Conservation (phyloP, 2,888 invertebrate genomes). For the Listrodromus nycthemerus region DNA sequence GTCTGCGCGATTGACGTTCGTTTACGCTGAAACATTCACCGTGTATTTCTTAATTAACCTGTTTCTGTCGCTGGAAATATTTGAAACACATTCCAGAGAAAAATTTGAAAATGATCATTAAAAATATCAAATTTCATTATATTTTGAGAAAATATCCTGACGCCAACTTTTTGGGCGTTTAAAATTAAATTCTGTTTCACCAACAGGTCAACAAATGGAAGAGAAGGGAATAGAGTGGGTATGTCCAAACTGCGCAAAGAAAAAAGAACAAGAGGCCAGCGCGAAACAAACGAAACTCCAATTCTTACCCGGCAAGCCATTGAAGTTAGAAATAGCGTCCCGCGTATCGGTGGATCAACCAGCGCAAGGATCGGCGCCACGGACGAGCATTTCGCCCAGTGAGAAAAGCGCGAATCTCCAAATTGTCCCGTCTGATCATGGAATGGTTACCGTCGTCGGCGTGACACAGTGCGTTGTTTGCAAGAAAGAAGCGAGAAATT, state of each 20-base stretch:
- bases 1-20: too few species aligned
- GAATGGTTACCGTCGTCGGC: slow-evolving; percentile 52
- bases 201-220: slow-evolving; percentile 92
- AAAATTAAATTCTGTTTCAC: neutral
- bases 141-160: neutral
- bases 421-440: slow-evolving; percentile 27
- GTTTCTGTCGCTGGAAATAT: too few species aligned
- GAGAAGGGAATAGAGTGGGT: slow-evolving; percentile 94
- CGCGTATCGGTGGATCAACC: slow-evolving; percentile 25
- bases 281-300: slow-evolving; percentile 51
- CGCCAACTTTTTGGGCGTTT: neutral
- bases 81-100: too few species aligned
- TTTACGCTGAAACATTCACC: too few species aligned
- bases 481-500: slow-evolving; percentile 90
- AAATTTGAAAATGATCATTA: too few species aligned
- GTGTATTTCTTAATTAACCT: too few species aligned
- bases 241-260: slow-evolving; percentile 93
- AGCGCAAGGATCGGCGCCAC: slow-evolving; percentile 8
- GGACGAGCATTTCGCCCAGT: slow-evolving; percentile 16
- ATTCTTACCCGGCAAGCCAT: slow-evolving; percentile 28
- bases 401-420: slow-evolving; percentile 39
- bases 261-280: slow-evolving; percentile 80
- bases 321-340: slow-evolving; percentile 33
- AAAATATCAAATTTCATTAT: too few species aligned
- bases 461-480: slow-evolving; percentile 90